Evolutionary conservation across 2,888 invertebrate genomes (phyloP), one percentile per base, ranked within the genome.

Genomic region (Biston betularia): DNA sequence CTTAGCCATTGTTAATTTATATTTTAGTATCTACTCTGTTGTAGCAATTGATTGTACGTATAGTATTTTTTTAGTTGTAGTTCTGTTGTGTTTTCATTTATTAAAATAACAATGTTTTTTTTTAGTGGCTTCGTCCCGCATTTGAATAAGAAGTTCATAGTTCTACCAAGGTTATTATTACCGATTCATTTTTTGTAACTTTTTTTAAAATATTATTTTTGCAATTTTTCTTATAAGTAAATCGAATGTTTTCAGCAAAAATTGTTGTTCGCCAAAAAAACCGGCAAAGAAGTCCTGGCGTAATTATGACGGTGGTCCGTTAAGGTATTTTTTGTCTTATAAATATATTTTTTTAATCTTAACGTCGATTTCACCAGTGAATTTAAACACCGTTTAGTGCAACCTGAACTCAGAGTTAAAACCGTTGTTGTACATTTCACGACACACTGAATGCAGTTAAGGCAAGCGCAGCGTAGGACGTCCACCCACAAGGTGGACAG

Each of bases 71-170:
- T 38, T 8, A 6, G 2, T 38, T 38, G 38, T 38, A 38, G 38
- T 4, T 50, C 9, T 33, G 10, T n/a, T 11, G 1, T 24, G 8
- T n/a, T 11, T 12, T 34, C 11, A 35, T 35, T 35, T 14, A n/a
- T n/a, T 35, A 4, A 35, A 52, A 14, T 50, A 14, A 38, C 38
- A 53, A 52, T 12, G 12, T 11, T 40, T 42, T 5, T 24, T 54
- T 54, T 54, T 54, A 40, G 53, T 40, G 53, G 53, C 11, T 54
- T 54, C 11, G 10, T 54, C 40, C 40, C 53, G 80, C 14, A 66
- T 62, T 35, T 63, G 73, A 54, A 38, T 42, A 42, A 42, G 14
- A n/a, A 15, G 38, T 38, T 35, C 34, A 34, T 46, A 34, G 44
- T 54, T 6, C 1, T 40, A 12, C 53, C 15, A 54, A 42, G 53